Conservation (phyloP, 92 coral and sea anemone species). For the Ricordea florida region DNA sequence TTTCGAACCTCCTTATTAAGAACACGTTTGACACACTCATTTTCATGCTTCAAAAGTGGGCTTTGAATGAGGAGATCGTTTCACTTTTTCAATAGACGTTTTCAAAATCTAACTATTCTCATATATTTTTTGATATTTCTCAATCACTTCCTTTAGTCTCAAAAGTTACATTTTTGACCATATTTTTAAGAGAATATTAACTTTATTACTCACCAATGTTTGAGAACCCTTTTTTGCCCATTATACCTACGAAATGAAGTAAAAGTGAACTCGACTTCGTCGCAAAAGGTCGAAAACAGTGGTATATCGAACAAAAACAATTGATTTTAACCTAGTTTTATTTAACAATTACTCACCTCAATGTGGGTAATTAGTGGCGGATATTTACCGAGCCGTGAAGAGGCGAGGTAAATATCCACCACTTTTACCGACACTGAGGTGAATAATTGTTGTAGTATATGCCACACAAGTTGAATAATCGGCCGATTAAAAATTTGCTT, state of each 20-base stretch:
- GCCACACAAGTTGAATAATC: constrained; percentile 25
- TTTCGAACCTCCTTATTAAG: background rate
- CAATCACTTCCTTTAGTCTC: background rate
- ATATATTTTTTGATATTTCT: background rate
- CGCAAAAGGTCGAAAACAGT: background rate
- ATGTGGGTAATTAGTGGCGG: background rate
- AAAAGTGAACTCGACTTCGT: constrained; percentile 13
- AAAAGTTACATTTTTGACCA: constrained; percentile 11
- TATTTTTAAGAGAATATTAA: background rate
- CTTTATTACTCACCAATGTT: constrained; percentile 19
- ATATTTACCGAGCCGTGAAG: background rate
- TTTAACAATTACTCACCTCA: constrained; percentile 16
- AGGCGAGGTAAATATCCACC: background rate
- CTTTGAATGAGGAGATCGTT: constrained; percentile 11
- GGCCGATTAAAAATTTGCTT: constrained; percentile 11
- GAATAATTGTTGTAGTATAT: constrained; percentile 12
- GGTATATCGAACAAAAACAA: constrained; percentile 1
- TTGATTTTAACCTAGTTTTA: constrained; percentile 6
- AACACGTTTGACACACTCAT: constrained; percentile 4
- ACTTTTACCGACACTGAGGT: constrained; percentile 12
- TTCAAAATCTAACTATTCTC: constrained; percentile 8
- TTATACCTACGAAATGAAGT: constrained; percentile 17
- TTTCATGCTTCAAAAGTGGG: constrained; percentile 9
- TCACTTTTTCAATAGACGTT: constrained; percentile 11
- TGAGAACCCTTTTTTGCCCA: constrained; percentile 15